Percentiles rank a stretch among this genome's conserved stretches.
These are phyloP conservation scores for Falco concolor DNA, from an alignment of 2,797 vertebrate genomes.

Conservation along the genomic window DNA sequence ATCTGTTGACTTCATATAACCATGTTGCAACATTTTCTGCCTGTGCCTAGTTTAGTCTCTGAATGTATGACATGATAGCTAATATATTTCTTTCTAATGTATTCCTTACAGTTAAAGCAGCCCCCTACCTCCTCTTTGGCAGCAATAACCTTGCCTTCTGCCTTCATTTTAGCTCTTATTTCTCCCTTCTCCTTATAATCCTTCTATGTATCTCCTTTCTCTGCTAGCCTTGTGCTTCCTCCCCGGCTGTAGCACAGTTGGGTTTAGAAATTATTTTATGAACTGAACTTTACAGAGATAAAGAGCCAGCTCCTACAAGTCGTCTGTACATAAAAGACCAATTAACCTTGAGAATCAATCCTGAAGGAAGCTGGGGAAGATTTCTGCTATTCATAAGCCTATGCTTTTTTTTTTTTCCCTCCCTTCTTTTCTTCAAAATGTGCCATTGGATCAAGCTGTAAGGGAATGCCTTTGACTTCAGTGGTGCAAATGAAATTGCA, in stretches of 20 bases:
- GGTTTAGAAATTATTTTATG: not conserved
- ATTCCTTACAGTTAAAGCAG: not conserved
- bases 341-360: slow-evolving; percentile 28
- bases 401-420: not conserved
- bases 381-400: not conserved
- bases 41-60: not conserved
- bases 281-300: not conserved
- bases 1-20: not conserved
- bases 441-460: not conserved
- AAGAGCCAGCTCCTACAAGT: not conserved
- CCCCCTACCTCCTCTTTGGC: not conserved
- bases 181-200: not conserved
- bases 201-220: not conserved
- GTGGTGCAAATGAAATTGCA: not conserved
- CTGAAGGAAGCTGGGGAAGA: not conserved
- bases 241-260: not conserved
- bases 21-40: not conserved
- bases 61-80: not conserved
- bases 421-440: not conserved
- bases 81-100: not conserved
- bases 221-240: not conserved
- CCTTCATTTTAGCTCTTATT: not conserved
- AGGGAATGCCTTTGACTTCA: not conserved
- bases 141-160: not conserved
- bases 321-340: slow-evolving; percentile 7